These are phyloP conservation scores for Tholera decimalis DNA, from an alignment of 2,888 invertebrate species.

Conservation along the genomic window DNA sequence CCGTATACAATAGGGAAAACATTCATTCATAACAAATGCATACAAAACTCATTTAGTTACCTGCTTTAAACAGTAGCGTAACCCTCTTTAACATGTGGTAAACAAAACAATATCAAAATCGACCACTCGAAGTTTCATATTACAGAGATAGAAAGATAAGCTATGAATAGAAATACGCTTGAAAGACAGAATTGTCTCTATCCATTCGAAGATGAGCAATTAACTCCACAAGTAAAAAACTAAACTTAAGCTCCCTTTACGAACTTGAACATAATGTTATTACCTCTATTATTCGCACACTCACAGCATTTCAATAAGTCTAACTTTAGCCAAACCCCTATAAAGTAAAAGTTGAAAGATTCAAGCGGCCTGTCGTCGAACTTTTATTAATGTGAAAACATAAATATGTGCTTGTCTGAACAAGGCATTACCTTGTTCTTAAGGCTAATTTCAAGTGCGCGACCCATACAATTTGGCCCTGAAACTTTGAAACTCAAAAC, in stretches of 20 bases:
- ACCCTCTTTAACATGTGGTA: too few relatives aligned
- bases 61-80: too few relatives aligned
- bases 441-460: conserved; percentile 54
- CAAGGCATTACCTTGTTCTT: conserved; percentile 29
- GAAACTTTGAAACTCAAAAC: conserved; percentile 52
- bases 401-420: conserved; percentile 39
- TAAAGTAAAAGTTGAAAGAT: conserved; percentile 24
- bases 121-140: background rate
- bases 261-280: conserved; percentile 26
- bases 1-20: too few relatives aligned
- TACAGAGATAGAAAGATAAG: background rate
- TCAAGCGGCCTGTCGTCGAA: too few relatives aligned
- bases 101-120: too few relatives aligned
- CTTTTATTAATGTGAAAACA: conserved; percentile 53
- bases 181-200: conserved; percentile 3
- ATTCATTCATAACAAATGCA: too few relatives aligned
- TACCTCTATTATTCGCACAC: conserved; percentile 6
- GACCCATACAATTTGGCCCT: conserved; percentile 56
- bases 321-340: conserved; percentile 13
- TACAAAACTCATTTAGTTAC: too few relatives aligned
- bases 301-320: conserved; percentile 25
- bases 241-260: conserved; percentile 1
- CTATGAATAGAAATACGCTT: background rate
- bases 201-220: background rate
- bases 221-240: conserved; percentile 3